Evolutionary conservation across 2,888 invertebrate genomes (phyloP).

Genomic region (Apotomis betuletana): DNA sequence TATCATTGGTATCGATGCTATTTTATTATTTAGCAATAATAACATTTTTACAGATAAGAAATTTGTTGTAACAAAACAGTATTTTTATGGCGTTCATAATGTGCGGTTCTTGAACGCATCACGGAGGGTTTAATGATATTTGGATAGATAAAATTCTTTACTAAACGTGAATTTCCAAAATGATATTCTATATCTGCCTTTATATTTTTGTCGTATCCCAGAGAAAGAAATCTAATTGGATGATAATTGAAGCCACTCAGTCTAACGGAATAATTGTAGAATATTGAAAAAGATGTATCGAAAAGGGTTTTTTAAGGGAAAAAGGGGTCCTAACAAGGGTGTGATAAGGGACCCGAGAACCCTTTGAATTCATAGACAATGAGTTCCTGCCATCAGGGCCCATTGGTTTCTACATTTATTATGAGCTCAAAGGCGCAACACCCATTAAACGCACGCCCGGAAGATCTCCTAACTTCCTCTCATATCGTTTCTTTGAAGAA

Average conservation of each 20-base stretch:
- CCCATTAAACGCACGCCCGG: conserved; percentile 11
- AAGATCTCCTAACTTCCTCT: conserved; percentile 12
- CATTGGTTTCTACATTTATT: conserved; percentile 38
- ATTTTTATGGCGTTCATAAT: too few relatives aligned
- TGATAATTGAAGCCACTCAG: conserved; percentile 17
- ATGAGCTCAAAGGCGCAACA: conserved; percentile 25
- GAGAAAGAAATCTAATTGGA: conserved; percentile 6
- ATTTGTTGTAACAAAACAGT: too few relatives aligned
- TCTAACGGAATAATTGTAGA: conserved; percentile 21
- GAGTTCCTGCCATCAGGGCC: conserved; percentile 32
- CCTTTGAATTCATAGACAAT: conserved; percentile 40
- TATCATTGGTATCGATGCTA: too few relatives aligned
- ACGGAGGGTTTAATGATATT: too few relatives aligned
- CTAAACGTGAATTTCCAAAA: neutral
- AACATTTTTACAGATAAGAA: too few relatives aligned
- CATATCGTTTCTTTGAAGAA: conserved; percentile 9
- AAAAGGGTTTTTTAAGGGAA: conserved; percentile 14
- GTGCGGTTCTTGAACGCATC: too few relatives aligned
- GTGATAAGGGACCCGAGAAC: conserved; percentile 25
- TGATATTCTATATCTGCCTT: neutral
- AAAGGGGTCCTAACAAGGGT: conserved; percentile 32
- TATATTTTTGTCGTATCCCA: neutral
- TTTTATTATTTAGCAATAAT: too few relatives aligned
- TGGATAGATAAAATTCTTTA: neutral
- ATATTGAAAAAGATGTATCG: conserved; percentile 38